Evolutionary conservation across 2,888 invertebrate genomes (phyloP), one percentile per base, ranked within the genome.

Genomic region (Helobdella robusta): DNA sequence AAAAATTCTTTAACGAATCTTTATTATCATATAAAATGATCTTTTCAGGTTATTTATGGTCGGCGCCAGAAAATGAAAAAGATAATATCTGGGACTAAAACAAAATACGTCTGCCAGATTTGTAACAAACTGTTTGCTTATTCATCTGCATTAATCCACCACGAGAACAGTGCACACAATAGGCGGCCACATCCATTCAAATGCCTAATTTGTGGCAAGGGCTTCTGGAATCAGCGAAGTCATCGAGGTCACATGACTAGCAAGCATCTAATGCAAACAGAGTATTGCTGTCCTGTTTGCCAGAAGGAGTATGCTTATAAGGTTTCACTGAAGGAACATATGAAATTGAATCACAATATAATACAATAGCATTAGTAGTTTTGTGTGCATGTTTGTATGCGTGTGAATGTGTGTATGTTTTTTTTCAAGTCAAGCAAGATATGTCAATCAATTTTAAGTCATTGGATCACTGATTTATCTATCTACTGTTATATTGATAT

Each of bases 161-260:
- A 64, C 64, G 64, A 64, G 64, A 64, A 64, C 64, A 58, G 44
- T 58, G 40, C 35, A 25, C 64, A 58, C 28, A 58, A 58, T 11
- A 34, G 56, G n/a, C 58, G 58, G 15, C 64, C 58, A 6, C 64
- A 64, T 23, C 58, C 58, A 18, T 63, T 63, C 52, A 48, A 34
- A 48, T 64, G 64, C 20, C 52, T 44, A 34, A 52, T 66, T 48
- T 66, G 66, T 32, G 50, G 62, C 50, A 66, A 66, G 62, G 66
- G 66, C 50, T 59, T 66, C 54, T 54, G 54, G 54, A 59, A 59
- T 32, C 46, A 54, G 62, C 25, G 44, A 15, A 36, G 50, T 28
- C 44, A 62, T 36, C 40, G 54, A 4, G 66, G 66, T n/a, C 66
- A 66, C 66, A 36, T 66, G 66, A 59, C 66, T 28, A 59, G 58